Conservation (phyloP, 2,888 invertebrate species). For the Phalera bucephala region DNA sequence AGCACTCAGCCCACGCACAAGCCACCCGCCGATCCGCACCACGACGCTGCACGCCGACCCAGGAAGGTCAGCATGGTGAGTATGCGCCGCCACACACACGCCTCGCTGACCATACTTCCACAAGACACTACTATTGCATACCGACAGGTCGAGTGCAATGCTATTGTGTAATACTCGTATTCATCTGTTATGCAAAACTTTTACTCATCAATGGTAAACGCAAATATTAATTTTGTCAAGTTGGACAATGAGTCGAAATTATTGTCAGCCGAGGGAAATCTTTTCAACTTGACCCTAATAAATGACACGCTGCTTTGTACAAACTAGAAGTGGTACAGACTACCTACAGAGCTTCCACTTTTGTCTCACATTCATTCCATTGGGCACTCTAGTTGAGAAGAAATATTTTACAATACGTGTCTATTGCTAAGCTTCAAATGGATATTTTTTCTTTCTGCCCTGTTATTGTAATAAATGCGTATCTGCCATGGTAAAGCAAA, state of each 20-base stretch:
- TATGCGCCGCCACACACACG: slow-evolving; percentile 66
- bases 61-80: slow-evolving; percentile 97
- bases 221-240: background rate
- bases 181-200: no score
- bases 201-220: no score
- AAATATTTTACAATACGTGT: slow-evolving; percentile 36
- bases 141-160: no score
- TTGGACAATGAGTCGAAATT: slow-evolving; percentile 36
- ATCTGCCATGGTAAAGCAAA: slow-evolving; percentile 26
- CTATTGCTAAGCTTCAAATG: slow-evolving; percentile 42
- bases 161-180: no score
- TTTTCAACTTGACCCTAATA: slow-evolving; percentile 62
- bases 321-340: slow-evolving; percentile 16
- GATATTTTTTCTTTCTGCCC: slow-evolving; percentile 18
- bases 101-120: slow-evolving; percentile 66
- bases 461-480: slow-evolving; percentile 14
- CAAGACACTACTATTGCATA: no score
- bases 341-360: slow-evolving; percentile 25
- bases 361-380: slow-evolving; percentile 37
- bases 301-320: slow-evolving; percentile 42
- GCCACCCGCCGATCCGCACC: slow-evolving; percentile 82
- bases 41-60: slow-evolving; percentile 76
- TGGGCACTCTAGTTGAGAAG: slow-evolving; percentile 69
- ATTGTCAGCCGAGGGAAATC: slow-evolving; percentile 63
- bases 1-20: slow-evolving; percentile 89